Evolutionary conservation across 2,113 vertebrate genomes (phyloP), one percentile per base, ranked within the genome.

Genomic region (Barbus barbus): DNA sequence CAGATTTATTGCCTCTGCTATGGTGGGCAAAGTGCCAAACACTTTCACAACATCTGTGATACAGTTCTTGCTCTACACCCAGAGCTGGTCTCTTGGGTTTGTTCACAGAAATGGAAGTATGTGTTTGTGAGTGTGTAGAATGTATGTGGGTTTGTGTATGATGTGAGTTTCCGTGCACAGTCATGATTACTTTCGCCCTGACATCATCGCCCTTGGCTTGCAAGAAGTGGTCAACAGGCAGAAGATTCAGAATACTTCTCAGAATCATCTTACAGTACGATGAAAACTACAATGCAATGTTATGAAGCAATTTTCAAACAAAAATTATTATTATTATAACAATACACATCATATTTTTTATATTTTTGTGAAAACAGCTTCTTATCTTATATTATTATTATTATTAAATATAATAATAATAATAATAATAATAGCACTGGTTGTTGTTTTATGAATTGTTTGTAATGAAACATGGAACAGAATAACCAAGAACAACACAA

Each of bases 101-200:
- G 77, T 44, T 60, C 16, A 36, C 28, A 65, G 74, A 60, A 65
- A 65, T 76, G 85, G 48, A 60, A 67, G 63, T 82, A 48, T 44
- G 61, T 78, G 65, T 72, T 36, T 72, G 83, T 84, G 72, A 51
- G 73, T 77, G 60, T 78, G 73, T 73, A 61, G 81, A 31, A 60
- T 61, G 31, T 74, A 22, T 81, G 69, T 81, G 63, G 20, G 33
- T 65, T 46, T 82, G 71, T 85, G 78, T 63, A 72, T 85, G 77
- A 63, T 82, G 78, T 82, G 78, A 81, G 73, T 83, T 81, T 86
- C 80, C 67, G 85, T 83, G 85, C 44, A 56, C 79, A 69, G 63
- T 71, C 79, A 71, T 81, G 79, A 81, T 81, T 81, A 36, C 28
- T 81, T 81, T 81, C 9, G 7, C 20, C 31, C 63, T 81, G 63